Conservation (phyloP, 2,888 invertebrate genomes). For the Pollenia labialis region DNA sequence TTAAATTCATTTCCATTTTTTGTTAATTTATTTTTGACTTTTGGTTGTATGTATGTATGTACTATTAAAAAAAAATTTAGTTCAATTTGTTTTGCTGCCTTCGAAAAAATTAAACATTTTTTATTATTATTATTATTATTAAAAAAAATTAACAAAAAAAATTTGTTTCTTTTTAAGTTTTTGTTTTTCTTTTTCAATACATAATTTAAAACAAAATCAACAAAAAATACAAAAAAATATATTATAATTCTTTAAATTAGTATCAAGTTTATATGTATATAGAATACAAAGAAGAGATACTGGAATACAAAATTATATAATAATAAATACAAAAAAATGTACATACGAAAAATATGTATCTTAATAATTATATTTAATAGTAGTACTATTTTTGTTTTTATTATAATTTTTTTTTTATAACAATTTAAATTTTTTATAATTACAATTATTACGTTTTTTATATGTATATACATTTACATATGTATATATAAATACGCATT, state of each 20-base stretch:
- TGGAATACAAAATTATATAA: constrained; percentile 21
- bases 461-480: constrained; percentile 21
- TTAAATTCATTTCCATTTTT: constrained; percentile 21
- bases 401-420: constrained; percentile 41
- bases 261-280: constrained; percentile 46
- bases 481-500: constrained; percentile 44
- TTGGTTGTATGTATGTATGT: too few relatives aligned
- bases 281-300: constrained; percentile 27
- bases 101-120: constrained; percentile 23
- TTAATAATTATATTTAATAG: constrained; percentile 57
- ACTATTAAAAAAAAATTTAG: constrained; percentile 33
- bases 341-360: constrained; percentile 37
- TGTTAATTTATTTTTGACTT: constrained; percentile 20
- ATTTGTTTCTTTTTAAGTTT: constrained; percentile 11
- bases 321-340: constrained; percentile 39
- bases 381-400: constrained; percentile 55
- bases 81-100: constrained; percentile 49
- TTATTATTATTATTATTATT: neutral
- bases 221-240: constrained; percentile 19
- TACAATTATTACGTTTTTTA: constrained; percentile 51
- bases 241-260: constrained; percentile 54
- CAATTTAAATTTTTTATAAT: constrained; percentile 54
- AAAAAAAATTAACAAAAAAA: neutral
- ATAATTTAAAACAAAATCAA: constrained; percentile 8
- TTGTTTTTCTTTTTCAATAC: constrained; percentile 6